phyloP scores from a whole-genome alignment of 2,113 vertebrate species.

The Neofelis nebulosa region DNA sequence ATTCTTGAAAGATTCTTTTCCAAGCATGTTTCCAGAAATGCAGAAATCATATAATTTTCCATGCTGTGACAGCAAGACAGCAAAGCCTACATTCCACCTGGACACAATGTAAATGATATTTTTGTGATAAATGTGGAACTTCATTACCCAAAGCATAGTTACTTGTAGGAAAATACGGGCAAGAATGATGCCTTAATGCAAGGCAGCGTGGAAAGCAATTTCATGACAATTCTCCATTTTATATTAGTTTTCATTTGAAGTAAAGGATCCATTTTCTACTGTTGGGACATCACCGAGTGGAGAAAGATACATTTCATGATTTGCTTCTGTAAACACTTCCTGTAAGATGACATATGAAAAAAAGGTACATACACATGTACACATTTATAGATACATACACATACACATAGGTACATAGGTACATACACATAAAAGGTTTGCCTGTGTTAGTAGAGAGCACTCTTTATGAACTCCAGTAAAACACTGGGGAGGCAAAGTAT shows the following conservation, averaged over 20 bases:
- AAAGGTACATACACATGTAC: no score
- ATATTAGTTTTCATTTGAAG: background rate
- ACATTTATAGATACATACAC: background rate
- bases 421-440: background rate
- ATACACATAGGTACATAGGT: no score
- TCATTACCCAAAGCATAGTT: background rate
- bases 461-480: conserved; percentile 49
- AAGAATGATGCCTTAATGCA: background rate
- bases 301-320: background rate
- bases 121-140: background rate
- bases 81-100: background rate
- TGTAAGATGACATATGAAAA: background rate
- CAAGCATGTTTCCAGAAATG: background rate
- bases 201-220: background rate
- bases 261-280: background rate
- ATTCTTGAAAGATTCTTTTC: background rate
- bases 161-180: background rate
- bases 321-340: background rate
- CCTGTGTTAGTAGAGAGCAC: background rate
- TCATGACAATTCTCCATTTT: background rate
- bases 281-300: background rate
- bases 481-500: conserved; percentile 35
- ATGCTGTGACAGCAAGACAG: background rate
- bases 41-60: background rate
- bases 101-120: background rate